These are phyloP conservation scores for Cossypha caffra DNA, from an alignment of 2,797 vertebrate species.

Conservation along the genomic window DNA sequence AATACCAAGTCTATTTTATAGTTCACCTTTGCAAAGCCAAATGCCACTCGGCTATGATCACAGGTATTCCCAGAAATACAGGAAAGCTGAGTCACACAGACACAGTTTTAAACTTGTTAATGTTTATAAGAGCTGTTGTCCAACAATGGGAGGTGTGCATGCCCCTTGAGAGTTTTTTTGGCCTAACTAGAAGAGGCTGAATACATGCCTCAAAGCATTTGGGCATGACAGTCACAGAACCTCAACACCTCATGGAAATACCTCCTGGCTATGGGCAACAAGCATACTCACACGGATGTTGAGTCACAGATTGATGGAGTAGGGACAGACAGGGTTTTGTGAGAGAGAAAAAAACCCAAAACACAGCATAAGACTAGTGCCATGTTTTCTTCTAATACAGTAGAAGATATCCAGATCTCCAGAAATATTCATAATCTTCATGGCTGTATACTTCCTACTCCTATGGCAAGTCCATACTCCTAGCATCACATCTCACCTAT, in stretches of 20 bases:
- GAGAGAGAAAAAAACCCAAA: background rate
- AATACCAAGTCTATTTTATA: background rate
- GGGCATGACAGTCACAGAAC: background rate
- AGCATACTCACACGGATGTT: background rate
- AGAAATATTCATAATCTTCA: background rate
- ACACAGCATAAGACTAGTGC: background rate
- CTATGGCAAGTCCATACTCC: background rate
- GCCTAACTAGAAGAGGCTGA: background rate
- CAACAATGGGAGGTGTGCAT: background rate
- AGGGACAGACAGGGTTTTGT: background rate
- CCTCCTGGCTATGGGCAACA: accelerated
- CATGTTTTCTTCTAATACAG: background rate
- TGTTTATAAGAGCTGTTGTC: background rate
- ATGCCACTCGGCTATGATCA: background rate
- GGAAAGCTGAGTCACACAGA: background rate
- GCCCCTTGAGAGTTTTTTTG: background rate
- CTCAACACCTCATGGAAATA: background rate
- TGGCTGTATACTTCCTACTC: background rate
- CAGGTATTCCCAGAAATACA: background rate
- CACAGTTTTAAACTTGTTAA: background rate
- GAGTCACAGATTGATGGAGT: background rate
- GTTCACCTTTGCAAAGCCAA: background rate
- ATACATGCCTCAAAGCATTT: background rate
- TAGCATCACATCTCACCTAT: background rate
- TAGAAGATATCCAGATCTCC: background rate